A percentile compares a stretch with the other conserved stretches of the same genome.
Evolutionary conservation across 2,113 vertebrate species (phyloP).

Genomic region (Strix uralensis): DNA sequence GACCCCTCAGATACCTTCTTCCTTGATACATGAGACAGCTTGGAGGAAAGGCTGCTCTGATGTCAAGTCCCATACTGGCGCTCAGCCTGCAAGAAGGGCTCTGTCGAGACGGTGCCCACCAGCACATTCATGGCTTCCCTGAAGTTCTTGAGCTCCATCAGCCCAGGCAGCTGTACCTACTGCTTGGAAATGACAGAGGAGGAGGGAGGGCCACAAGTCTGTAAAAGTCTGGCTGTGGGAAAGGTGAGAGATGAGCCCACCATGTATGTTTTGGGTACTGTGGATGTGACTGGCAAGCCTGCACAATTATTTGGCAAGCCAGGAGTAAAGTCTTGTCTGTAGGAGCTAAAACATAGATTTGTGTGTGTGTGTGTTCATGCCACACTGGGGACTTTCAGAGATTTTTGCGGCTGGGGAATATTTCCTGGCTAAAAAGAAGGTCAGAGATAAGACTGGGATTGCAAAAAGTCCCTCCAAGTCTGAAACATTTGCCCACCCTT

Average conservation of each 20-base stretch:
- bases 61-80: neutral
- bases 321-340: neutral
- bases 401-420: neutral
- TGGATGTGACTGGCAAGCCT: no score
- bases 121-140: neutral
- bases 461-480: neutral
- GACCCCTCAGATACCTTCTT: neutral
- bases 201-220: neutral
- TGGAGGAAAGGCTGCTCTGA: neutral
- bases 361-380: neutral
- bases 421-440: neutral
- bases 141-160: neutral
- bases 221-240: no score
- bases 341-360: neutral
- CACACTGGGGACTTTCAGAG: neutral
- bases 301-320: neutral
- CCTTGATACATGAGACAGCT: no score
- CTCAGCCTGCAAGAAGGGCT: neutral
- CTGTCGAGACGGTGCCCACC: neutral
- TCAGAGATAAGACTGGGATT: neutral
- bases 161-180: neutral
- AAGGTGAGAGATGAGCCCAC: neutral
- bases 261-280: neutral
- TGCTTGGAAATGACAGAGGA: neutral
- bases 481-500: neutral